Base-by-base conservation (phyloP, 2,888 invertebrate species). In the Belgica antarctica region DNA sequence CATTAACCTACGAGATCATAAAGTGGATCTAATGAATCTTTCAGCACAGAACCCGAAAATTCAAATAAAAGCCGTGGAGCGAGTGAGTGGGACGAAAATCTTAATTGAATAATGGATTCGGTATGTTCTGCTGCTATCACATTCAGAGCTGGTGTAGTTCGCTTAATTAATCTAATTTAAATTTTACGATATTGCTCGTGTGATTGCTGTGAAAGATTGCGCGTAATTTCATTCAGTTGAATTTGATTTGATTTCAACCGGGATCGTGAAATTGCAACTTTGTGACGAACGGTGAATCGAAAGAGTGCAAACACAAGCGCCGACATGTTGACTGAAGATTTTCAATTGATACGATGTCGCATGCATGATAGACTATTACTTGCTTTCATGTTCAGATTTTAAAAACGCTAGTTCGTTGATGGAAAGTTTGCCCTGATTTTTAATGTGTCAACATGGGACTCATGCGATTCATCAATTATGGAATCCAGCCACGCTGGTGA, bases 11-110 rank as follows among this genome's bases (percentile, higher is more conserved):
- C 5, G 2, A 41, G 15, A 12, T 41, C 41, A 10, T 31, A n/a
- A 31, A 41, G 41, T 41, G 41, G 15, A 41, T 41, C 52, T 17
- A 22, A 17, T 52, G 52, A 52, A 52, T 22, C 22, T 19, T 52
- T 52, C 52, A 17, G 22, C 41, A 3, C 17, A 52, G 12, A 52
- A 52, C 19, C 52, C 52, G 52, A 52, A 52, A 52, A 52, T 17
- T 52, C 22, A n/a, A n/a, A n/a, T 19, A 17, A 52, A 19, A 22
- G 17, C 52, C 22, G 22, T 52, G 10, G 27, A 28, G 28, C 27
- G 61, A 61, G 28, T 22, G 63, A 63, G 63, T 63, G 63, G 63
- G 63, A 63, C n/a, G 63, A 36, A 34, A 63, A 63, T 63, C 63
- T 63, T 63, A 63, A 63, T 63, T 63, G 63, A 41, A 63, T 36